Conservation (phyloP, 2,113 vertebrate species). For the Garra rufa region DNA sequence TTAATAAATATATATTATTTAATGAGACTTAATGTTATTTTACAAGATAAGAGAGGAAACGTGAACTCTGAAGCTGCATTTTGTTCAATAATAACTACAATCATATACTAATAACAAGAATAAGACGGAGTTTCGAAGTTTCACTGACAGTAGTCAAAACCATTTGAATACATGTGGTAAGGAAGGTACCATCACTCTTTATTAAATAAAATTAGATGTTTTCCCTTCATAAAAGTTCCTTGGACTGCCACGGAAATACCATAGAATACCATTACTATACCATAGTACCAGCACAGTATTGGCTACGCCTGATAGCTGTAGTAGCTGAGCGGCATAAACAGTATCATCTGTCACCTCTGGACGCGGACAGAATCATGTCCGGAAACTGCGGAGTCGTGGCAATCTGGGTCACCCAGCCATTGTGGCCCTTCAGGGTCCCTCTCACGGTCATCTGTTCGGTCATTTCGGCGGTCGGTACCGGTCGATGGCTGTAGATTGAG, state of each 20-base stretch:
- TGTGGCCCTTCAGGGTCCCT: conserved; percentile 95
- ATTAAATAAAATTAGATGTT: neutral
- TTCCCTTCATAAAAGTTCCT: neutral
- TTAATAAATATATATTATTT: too few species aligned
- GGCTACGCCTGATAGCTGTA: neutral
- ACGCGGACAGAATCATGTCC: conserved; percentile 96
- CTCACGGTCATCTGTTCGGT: conserved; percentile 97
- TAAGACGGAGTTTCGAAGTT: neutral
- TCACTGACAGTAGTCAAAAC: neutral
- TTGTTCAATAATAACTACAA: neutral
- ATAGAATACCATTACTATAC: neutral
- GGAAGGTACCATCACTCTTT: neutral
- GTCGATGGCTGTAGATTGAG: conserved; percentile 48
- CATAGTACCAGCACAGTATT: neutral
- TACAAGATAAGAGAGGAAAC: neutral
- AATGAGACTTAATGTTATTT: neutral
- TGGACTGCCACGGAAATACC: neutral
- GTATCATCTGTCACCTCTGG: conserved; percentile 80
- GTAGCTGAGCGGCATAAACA: neutral
- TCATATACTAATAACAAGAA: neutral
- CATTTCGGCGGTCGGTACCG: conserved; percentile 75
- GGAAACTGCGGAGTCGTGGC: conserved; percentile 97
- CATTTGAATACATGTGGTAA: neutral
- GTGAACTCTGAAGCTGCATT: too few species aligned
- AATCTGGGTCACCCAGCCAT: conserved; percentile 95